These are phyloP conservation scores for Yponomeuta evonymella DNA, from an alignment of 2,888 invertebrate genomes.

Conservation along the genomic window DNA sequence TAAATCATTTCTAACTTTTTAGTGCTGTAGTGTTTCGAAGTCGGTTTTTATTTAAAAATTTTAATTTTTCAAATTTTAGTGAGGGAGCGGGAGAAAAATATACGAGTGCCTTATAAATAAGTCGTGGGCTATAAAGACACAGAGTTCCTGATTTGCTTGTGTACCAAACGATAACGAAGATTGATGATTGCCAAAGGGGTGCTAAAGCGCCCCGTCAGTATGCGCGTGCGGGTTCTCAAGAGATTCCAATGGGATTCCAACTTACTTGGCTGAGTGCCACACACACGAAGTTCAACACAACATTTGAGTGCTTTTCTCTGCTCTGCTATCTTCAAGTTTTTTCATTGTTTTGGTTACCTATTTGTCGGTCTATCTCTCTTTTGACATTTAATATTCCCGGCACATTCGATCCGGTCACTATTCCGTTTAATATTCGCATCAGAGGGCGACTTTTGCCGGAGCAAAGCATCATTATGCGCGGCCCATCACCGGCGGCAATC, in stretches of 20 bases:
- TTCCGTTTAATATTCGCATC: neutral
- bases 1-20: too few relatives aligned
- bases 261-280: neutral
- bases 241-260: neutral
- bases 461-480: constrained; percentile 3
- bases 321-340: neutral
- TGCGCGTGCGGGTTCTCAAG: neutral
- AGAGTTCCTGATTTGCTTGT: neutral
- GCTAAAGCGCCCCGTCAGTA: neutral
- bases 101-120: neutral
- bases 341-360: neutral
- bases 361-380: neutral
- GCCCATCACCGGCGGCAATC: constrained; percentile 18
- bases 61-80: too few relatives aligned
- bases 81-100: too few relatives aligned
- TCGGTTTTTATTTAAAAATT: too few relatives aligned
- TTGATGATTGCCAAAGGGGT: neutral
- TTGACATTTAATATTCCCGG: neutral
- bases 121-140: neutral
- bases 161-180: neutral
- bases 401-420: neutral
- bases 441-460: neutral
- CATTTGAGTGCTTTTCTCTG: constrained; percentile 1
- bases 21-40: too few relatives aligned
- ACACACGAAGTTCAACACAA: neutral